These are phyloP conservation scores for Eospalax fontanierii DNA, from an alignment of 2,797 vertebrate genomes.

Conservation along the genomic window DNA sequence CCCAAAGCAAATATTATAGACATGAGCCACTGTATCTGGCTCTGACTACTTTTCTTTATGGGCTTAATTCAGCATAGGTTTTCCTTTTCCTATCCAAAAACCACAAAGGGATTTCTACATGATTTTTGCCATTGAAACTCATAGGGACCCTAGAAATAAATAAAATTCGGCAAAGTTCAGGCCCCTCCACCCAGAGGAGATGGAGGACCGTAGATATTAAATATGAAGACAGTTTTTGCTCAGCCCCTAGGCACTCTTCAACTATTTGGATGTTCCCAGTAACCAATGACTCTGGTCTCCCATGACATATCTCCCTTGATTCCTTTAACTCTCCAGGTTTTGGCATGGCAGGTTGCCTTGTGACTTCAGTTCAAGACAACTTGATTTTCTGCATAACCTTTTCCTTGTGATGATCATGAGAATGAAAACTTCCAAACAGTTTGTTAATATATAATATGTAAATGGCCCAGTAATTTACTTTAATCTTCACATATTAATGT, in stretches of 20 bases:
- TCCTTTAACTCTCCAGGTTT: background rate
- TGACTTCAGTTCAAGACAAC: background rate
- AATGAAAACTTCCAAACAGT: background rate
- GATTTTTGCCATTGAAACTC: background rate
- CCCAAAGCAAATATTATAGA: background rate
- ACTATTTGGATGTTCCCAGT: background rate
- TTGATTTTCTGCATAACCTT: background rate
- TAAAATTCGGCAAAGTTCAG: background rate
- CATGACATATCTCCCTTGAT: background rate
- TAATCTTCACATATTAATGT: background rate
- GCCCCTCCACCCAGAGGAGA: too few species aligned
- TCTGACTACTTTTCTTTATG: background rate
- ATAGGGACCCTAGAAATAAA: background rate
- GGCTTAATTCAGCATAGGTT: background rate
- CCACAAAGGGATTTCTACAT: background rate
- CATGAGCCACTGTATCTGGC: background rate
- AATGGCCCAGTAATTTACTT: background rate
- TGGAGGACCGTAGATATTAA: background rate
- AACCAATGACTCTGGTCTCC: background rate
- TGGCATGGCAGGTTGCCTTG: background rate
- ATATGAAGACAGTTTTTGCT: background rate
- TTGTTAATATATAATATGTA: conserved; percentile 1
- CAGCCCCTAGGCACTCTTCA: background rate
- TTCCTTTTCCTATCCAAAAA: background rate
- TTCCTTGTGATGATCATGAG: background rate